Conservation (phyloP, 2,888 invertebrate species). For the Meandrusa payeni region DNA sequence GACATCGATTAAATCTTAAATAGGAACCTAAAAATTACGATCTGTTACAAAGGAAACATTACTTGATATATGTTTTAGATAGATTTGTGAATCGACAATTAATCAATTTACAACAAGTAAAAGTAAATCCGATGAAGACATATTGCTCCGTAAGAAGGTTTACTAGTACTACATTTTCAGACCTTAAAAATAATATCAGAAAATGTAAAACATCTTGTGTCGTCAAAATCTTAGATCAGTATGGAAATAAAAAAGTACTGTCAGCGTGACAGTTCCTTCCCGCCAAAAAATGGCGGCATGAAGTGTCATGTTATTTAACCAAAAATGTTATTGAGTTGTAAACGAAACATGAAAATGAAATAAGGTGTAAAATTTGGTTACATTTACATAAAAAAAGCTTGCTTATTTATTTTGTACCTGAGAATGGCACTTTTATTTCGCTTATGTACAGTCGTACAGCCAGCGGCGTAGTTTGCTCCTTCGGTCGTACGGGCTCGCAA, state of each 20-base stretch:
- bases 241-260: conserved; percentile 4
- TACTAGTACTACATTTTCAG: no score
- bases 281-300: neutral
- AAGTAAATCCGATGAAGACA: no score
- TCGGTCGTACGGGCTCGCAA: conserved; percentile 18
- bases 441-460: conserved; percentile 29
- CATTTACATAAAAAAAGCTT: conserved; percentile 22
- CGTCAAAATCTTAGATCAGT: no score
- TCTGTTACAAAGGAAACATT: no score
- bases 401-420: conserved; percentile 35
- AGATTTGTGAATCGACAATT: no score
- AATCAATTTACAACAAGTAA: no score
- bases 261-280: conserved; percentile 13
- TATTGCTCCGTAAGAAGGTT: no score
- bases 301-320: conserved; percentile 4
- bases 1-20: no score
- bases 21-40: no score
- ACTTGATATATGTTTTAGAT: no score
- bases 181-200: no score
- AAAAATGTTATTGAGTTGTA: conserved; percentile 8
- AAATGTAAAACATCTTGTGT: no score
- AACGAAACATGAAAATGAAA: conserved; percentile 7
- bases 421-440: conserved; percentile 38
- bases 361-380: conserved; percentile 15
- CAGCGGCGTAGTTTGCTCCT: conserved; percentile 2